These are phyloP conservation scores for Procavia capensis DNA, from an alignment of 2,113 vertebrate genomes.

Conservation along the genomic window DNA sequence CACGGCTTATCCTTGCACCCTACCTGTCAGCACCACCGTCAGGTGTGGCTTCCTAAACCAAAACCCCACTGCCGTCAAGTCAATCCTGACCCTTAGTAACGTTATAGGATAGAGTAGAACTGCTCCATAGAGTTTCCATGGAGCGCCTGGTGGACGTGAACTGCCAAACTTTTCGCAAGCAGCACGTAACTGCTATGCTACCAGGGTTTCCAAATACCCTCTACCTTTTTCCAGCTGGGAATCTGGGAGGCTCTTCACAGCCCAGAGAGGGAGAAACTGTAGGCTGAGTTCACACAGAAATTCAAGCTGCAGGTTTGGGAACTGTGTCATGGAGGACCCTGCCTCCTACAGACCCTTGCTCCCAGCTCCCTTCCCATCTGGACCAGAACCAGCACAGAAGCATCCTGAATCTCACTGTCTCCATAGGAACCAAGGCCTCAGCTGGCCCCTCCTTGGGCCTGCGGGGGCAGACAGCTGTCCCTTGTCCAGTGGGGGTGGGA, in stretches of 20 bases:
- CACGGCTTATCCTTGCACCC: background rate
- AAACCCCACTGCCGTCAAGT: too few relatives aligned
- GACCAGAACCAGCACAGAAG: conserved; percentile 35
- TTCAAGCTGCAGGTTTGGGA: background rate
- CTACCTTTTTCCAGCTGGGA: background rate
- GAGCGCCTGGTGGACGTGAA: too few relatives aligned
- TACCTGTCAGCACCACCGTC: background rate
- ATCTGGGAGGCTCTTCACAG: background rate
- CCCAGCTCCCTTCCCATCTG: conserved; percentile 59
- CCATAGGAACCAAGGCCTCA: conserved; percentile 76
- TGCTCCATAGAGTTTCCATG: too few relatives aligned
- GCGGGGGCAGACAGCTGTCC: conserved; percentile 39
- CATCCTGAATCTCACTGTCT: conserved; percentile 66
- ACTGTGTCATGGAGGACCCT: background rate
- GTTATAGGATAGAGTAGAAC: too few relatives aligned
- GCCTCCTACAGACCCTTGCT: background rate
- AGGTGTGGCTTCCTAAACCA: background rate
- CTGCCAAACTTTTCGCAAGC: too few relatives aligned
- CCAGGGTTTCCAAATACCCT: background rate
- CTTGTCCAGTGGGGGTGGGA: background rate
- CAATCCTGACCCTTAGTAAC: too few relatives aligned
- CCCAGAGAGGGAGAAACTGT: background rate
- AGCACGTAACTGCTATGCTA: too few relatives aligned
- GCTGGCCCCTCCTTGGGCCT: conserved; percentile 35
- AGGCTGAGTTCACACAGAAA: background rate